Percentiles rank a stretch among this genome's conserved stretches.
phyloP scores from a whole-genome alignment of 2,888 invertebrate species.

The Drosophila prostipennis region DNA sequence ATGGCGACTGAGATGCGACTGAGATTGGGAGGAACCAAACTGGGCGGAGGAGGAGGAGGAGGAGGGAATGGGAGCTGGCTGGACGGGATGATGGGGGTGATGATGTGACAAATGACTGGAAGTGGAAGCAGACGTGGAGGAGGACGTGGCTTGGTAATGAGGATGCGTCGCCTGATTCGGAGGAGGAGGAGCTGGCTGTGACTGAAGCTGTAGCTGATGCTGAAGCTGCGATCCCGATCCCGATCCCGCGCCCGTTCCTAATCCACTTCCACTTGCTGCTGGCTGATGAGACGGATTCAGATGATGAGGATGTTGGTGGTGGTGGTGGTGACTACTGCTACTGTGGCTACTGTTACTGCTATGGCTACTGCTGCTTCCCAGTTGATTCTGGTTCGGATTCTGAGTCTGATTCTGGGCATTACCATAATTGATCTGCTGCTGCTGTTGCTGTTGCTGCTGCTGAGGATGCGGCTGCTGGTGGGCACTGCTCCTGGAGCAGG shows the following conservation, averaged over 20 bases:
- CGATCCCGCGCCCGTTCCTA: conserved; percentile 63
- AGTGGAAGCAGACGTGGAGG: conserved; percentile 81
- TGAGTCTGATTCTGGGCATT: conserved; percentile 57
- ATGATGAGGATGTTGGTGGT: conserved; percentile 51
- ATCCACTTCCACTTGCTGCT: conserved; percentile 72
- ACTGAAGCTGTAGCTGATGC: conserved; percentile 44
- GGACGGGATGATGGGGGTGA: conserved; percentile 38
- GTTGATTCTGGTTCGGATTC: conserved; percentile 38
- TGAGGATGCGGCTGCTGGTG: conserved; percentile 65
- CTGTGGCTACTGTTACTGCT: conserved; percentile 62
- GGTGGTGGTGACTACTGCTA: conserved; percentile 65
- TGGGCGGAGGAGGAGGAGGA: conserved; percentile 24
- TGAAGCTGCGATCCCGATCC: conserved; percentile 53
- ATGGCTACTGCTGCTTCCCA: conserved; percentile 44
- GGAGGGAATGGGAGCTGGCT: conserved; percentile 11
- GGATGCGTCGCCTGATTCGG: conserved; percentile 36
- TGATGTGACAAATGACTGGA: conserved; percentile 69
- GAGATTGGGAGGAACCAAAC: conserved; percentile 31
- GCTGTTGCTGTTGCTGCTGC: conserved; percentile 79
- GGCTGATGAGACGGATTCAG: conserved; percentile 42
- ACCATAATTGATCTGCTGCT: conserved; percentile 72
- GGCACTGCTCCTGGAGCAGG: conserved; percentile 83
- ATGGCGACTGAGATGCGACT: conserved; percentile 74
- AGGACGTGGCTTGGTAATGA: conserved; percentile 54
- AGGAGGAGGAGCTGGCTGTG: conserved; percentile 15